Evolutionary conservation across 30 jellyfish, hydroid and myxozoan genomes (phyloP), one percentile per base, ranked within the genome.

Genomic region (Rhopilema esculentum): DNA sequence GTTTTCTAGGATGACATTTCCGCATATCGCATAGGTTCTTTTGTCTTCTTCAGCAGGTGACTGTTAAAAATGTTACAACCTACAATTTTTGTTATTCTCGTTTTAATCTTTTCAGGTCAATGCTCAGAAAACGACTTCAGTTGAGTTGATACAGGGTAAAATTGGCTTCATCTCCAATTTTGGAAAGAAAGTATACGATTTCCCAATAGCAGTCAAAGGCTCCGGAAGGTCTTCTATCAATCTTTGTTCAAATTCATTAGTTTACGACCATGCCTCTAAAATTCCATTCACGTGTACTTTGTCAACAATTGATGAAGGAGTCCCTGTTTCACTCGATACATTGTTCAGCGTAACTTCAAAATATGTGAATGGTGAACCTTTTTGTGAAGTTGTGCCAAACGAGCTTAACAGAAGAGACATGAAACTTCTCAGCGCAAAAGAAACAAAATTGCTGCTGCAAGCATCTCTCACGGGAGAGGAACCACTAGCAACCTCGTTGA

Each of bases 341-440:
- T 17, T 67, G 1, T 80, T 88, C 49, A 72, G 70, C 27, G 88
- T 79, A 24, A 64, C 63, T n/a, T 78, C 91, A 0, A 71, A 53
- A 21, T 88, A 77, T 68, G 32, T 49, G 50, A 61, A 88, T 61
- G 96, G 96, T 49, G 66, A 65, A 1, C 91, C 91, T 16, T 77
- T 75, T 72, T 88, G 96, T 57, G 91, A 88, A 72, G 50, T 88
- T 63, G 31, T 81, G 28, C 48, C 68, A 52, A 50, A 30, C 7
- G 87, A 77, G 51, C 30, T 88, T 25, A 30, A 77, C 24, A 51
- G 57, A 0, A 24, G 49, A 9, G 16, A 66, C 28, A 18, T 69
- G 51, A 29, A 50, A 73, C 73, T 49, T 18, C 17, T 77, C 48
- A 33, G 87, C n/a, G 28, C 82, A 27, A 1, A 52, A 1, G 66